phyloP scores from a whole-genome alignment of 2,888 invertebrate species.

The Euzophera pinguis region DNA sequence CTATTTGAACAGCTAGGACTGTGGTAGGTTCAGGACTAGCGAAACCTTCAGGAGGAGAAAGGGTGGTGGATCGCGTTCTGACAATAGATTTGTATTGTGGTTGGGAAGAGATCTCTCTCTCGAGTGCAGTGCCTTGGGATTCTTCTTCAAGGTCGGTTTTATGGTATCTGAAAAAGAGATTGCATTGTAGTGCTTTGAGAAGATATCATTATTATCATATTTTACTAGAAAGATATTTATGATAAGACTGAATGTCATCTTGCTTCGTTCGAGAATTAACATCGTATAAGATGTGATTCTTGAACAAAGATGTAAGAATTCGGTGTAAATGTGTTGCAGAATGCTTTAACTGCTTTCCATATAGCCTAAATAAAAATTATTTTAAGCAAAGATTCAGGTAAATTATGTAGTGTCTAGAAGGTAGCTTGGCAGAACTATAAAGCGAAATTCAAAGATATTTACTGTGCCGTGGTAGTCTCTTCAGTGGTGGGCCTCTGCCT shows the following conservation, averaged over 20 bases:
- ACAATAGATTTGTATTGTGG: slow-evolving; percentile 66
- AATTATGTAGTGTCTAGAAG: too few species aligned
- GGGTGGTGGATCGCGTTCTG: slow-evolving; percentile 54
- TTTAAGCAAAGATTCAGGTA: too few species aligned
- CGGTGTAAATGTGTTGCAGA: too few species aligned
- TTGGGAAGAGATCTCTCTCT: slow-evolving; percentile 67
- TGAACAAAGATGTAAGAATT: too few species aligned
- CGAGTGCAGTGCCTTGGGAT: slow-evolving; percentile 54
- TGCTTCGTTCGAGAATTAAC: too few species aligned
- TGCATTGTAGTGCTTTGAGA: not conserved
- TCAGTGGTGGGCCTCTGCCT: slow-evolving; percentile 77
- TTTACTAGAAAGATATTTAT: too few species aligned
- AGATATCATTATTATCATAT: too few species aligned
- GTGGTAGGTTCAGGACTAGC: slow-evolving; percentile 61
- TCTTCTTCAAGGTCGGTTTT: slow-evolving; percentile 48
- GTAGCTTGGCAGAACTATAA: too few species aligned
- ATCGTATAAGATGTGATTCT: too few species aligned
- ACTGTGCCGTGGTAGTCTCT: slow-evolving; percentile 72
- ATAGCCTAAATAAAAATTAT: too few species aligned
- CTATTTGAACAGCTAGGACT: slow-evolving; percentile 66
- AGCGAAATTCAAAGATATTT: slow-evolving; percentile 33
- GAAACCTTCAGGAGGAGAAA: slow-evolving; percentile 38
- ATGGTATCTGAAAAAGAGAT: slow-evolving; percentile 45
- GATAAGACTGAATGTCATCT: too few species aligned
- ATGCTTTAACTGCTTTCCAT: too few species aligned